These are phyloP conservation scores for Parazoanthus swiftii DNA, from an alignment of 92 coral and sea anemone genomes.

Conservation along the genomic window DNA sequence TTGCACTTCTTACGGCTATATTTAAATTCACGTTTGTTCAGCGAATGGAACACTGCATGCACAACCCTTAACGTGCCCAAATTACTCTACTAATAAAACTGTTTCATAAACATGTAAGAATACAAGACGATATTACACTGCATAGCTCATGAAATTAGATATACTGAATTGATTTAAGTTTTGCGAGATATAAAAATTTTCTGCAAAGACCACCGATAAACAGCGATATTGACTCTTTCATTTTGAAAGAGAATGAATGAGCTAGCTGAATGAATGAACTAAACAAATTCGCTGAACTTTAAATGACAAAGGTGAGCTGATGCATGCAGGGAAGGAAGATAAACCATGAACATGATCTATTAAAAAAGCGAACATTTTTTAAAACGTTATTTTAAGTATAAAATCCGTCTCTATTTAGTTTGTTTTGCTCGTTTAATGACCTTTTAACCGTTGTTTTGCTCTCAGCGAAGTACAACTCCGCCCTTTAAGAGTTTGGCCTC, in stretches of 20 bases:
- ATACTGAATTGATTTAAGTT: not conserved
- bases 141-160: not conserved
- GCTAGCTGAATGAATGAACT: conserved; percentile 10
- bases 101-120: not conserved
- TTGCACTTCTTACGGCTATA: not conserved
- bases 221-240: conserved; percentile 8
- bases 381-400: not conserved
- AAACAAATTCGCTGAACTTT: not conserved
- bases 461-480: not conserved
- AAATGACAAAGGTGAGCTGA: not conserved
- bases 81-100: not conserved
- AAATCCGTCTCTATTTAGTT: not conserved
- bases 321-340: conserved; percentile 27
- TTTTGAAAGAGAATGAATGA: conserved; percentile 1
- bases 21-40: not conserved
- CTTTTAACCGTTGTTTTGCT: not conserved
- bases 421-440: not conserved
- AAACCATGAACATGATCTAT: not conserved
- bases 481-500: not conserved
- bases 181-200: not conserved
- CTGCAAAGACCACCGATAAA: not conserved
- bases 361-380: no score
- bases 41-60: not conserved
- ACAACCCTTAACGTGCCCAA: not conserved
- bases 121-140: not conserved